Conservation (phyloP, 2,113 vertebrate genomes). For the Tachycineta bicolor region DNA sequence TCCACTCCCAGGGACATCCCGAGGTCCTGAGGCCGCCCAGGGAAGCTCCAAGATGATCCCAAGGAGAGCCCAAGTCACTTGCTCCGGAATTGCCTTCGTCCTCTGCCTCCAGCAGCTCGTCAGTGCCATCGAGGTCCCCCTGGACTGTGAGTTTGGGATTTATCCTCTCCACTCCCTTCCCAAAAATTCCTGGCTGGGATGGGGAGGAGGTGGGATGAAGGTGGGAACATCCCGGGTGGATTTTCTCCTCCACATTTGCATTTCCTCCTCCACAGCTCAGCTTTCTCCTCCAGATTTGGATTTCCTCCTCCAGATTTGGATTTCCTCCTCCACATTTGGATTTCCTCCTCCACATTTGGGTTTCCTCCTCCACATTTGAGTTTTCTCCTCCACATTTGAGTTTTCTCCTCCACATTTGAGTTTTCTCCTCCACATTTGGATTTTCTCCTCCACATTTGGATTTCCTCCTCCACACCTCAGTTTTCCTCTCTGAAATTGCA, state of each 20-base stretch:
- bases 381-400: not conserved
- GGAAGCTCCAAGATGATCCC: constrained; percentile 77
- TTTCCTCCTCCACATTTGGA: not conserved
- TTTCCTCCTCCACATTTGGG: not conserved
- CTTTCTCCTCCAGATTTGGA: no score
- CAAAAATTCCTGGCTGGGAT: accelerated
- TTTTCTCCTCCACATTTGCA: not conserved
- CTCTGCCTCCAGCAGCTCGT: constrained; percentile 76
- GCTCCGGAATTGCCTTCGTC: constrained; percentile 66
- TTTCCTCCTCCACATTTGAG: not conserved
- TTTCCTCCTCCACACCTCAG: not conserved
- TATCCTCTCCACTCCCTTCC: accelerated
- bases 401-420: accelerated
- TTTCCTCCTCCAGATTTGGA: not conserved
- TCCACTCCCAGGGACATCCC: not conserved
- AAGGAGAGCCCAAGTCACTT: constrained; percentile 52
- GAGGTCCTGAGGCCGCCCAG: not conserved
- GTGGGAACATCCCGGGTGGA: not conserved
- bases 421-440: not conserved
- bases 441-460: not conserved
- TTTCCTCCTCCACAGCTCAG: not conserved
- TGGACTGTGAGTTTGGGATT: constrained; percentile 84
- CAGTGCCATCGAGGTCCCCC: constrained; percentile 87
- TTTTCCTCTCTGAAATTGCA: not conserved
- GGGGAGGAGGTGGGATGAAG: not conserved